A percentile compares a stretch with the other conserved stretches of the same genome.
Conservation (phyloP, 1,140 invertebrate genomes). For the Lysiphlebus fabarum region DNA sequence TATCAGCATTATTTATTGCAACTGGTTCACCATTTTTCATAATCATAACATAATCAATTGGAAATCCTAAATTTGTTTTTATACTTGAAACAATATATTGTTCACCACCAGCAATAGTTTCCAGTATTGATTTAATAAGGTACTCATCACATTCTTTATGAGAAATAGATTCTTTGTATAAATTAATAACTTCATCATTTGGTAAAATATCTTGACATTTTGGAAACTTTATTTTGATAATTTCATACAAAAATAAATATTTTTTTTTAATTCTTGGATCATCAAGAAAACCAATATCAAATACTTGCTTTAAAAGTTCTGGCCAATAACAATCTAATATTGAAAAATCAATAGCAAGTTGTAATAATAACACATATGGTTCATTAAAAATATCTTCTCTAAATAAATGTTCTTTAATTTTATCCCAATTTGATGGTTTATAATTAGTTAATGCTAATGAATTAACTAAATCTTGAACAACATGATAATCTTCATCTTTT, state of each 20-base stretch:
- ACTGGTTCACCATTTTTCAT: slow-evolving; percentile 56
- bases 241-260: too few species aligned
- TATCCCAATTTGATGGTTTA: slow-evolving; percentile 58
- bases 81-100: background rate
- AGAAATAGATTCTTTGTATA: too few species aligned
- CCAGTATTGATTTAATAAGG: too few species aligned
- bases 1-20: slow-evolving; percentile 39
- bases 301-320: slow-evolving; percentile 48
- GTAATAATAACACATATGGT: slow-evolving; percentile 43
- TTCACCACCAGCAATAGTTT: background rate
- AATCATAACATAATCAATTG: slow-evolving; percentile 56
- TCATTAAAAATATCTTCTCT: slow-evolving; percentile 41
- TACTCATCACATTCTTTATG: too few species aligned
- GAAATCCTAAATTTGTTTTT: slow-evolving; percentile 2
- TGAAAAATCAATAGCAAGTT: slow-evolving; percentile 55
- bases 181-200: too few species aligned
- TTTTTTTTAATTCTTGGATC: too few species aligned
- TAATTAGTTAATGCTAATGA: slow-evolving; percentile 59
- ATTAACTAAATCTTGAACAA: slow-evolving; percentile 53
- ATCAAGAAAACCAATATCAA: background rate
- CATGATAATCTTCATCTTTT: slow-evolving; percentile 31
- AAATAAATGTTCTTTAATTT: slow-evolving; percentile 47
- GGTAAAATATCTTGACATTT: too few species aligned
- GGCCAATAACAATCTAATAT: slow-evolving; percentile 57
- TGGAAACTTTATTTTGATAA: too few species aligned